Percentiles rank a stretch among this genome's conserved stretches.
These are phyloP conservation scores for Trichonephila inaurata DNA, from an alignment of 1,140 invertebrate genomes.

Conservation along the genomic window DNA sequence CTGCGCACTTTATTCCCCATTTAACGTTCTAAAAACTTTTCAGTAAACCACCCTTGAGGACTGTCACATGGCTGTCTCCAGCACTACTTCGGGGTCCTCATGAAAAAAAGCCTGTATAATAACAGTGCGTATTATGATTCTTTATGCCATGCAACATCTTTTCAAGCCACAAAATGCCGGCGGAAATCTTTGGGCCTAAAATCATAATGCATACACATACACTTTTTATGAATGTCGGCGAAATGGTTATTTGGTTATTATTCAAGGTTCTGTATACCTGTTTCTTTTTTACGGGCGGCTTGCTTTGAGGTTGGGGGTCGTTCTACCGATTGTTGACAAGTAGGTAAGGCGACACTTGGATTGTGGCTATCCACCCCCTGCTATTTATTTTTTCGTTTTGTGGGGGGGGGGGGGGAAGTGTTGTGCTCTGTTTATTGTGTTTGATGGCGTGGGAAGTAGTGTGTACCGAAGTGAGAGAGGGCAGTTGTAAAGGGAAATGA, in stretches of 20 bases:
- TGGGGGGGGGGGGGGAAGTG: not conserved
- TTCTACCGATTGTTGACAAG: slow-evolving; percentile 40
- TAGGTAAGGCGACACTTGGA: slow-evolving; percentile 27
- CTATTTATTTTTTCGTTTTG: not conserved
- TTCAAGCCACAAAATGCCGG: not conserved
- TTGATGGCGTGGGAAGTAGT: slow-evolving; percentile 37
- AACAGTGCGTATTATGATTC: slow-evolving; percentile 25
- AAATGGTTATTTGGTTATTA: not conserved
- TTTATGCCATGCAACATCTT: not conserved
- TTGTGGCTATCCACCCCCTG: slow-evolving; percentile 11
- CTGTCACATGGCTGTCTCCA: not conserved
- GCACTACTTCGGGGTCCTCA: not conserved
- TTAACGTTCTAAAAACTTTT: not conserved
- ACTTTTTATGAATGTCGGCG: slow-evolving; percentile 12
- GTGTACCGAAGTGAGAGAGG: not conserved
- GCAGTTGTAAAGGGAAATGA: slow-evolving; percentile 28
- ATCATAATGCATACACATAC: slow-evolving; percentile 43
- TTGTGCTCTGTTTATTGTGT: slow-evolving; percentile 25
- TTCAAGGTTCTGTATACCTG: not conserved
- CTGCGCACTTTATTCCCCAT: not conserved
- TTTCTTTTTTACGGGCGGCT: slow-evolving; percentile 44
- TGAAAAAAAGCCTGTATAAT: not conserved
- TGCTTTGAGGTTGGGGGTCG: slow-evolving; percentile 9
- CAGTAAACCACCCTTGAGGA: not conserved
- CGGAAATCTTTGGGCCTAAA: not conserved